Conservation (phyloP, 2,888 invertebrate genomes). For the Ennomos erosarius region DNA sequence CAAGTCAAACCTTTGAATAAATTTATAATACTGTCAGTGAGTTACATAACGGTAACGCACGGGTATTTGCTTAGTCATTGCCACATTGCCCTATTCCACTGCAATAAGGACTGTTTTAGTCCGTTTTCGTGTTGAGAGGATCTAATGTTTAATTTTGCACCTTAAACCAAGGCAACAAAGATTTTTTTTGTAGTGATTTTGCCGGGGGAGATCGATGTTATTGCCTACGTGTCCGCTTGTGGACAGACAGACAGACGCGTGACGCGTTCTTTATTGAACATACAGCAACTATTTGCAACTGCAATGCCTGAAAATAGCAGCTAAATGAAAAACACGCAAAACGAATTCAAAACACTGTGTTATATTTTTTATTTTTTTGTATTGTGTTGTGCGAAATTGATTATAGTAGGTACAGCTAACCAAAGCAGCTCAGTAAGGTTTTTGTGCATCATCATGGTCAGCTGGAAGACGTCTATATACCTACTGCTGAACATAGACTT, state of each 20-base stretch:
- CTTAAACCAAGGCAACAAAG: constrained; percentile 29
- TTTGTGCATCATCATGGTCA: too few relatives aligned
- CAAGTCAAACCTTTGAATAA: background rate
- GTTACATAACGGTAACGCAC: constrained; percentile 26
- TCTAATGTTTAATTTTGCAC: constrained; percentile 3
- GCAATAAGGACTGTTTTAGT: constrained; percentile 10
- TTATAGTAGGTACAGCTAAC: too few relatives aligned
- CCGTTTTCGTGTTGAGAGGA: background rate
- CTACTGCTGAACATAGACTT: too few relatives aligned
- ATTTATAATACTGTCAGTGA: background rate
- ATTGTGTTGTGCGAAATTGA: too few relatives aligned
- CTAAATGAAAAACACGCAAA: constrained; percentile 21
- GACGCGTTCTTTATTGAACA: constrained; percentile 64
- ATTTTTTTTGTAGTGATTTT: constrained; percentile 30
- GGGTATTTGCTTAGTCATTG: constrained; percentile 48
- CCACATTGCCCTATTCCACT: constrained; percentile 25
- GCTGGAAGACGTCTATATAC: too few relatives aligned
- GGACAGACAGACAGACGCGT: constrained; percentile 52
- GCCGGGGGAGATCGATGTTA: constrained; percentile 54
- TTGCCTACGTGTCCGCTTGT: constrained; percentile 63
- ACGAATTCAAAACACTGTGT: background rate
- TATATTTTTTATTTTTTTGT: too few relatives aligned
- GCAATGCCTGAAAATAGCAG: constrained; percentile 38
- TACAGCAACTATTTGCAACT: constrained; percentile 44
- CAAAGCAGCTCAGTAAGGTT: too few relatives aligned